Evolutionary conservation across 1,140 invertebrate species (phyloP).

Genomic region (honey bee (Apis mellifera)): Amel_HAv3.1 CM009934.2:2395001-2395500

Average conservation of each 20-base stretch:
- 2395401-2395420: too few relatives aligned
- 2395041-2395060: conserved; percentile 72
- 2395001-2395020: conserved; percentile 59
- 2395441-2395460: too few relatives aligned
- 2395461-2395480: too few relatives aligned
- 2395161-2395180: conserved; percentile 76
- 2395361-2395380: too few relatives aligned
- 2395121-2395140: conserved; percentile 42
- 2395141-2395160: conserved; percentile 70
- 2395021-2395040: conserved; percentile 72
- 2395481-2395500: too few relatives aligned
- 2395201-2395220: conserved; percentile 69
- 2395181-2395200: conserved; percentile 69
- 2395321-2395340: background rate
- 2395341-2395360: too few relatives aligned
- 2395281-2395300: conserved; percentile 64
- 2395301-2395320: background rate
- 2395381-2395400: too few relatives aligned
- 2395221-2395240: conserved; percentile 76
- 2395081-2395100: conserved; percentile 74
- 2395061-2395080: conserved; percentile 77
- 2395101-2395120: conserved; percentile 65
- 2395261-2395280: conserved; percentile 77
- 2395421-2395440: too few relatives aligned
- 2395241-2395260: conserved; percentile 73